phyloP scores from a whole-genome alignment of 2,113 vertebrate species.

The Motacilla tschutschensis region DNA sequence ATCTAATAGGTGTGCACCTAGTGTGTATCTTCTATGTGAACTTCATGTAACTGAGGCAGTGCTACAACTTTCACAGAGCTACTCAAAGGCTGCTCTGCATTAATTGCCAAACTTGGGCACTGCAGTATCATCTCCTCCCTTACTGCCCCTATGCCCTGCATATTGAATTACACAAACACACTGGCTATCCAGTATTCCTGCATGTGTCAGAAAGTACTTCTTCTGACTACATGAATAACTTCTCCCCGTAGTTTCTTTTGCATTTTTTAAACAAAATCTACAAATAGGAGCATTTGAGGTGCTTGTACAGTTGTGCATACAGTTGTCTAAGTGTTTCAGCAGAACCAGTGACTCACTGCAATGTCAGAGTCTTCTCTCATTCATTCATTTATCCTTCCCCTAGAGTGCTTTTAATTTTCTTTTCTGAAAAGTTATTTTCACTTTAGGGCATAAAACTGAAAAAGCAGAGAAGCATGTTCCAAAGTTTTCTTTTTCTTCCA shows the following conservation, averaged over 20 bases:
- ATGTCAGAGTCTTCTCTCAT: neutral
- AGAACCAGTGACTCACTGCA: neutral
- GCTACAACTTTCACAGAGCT: no score
- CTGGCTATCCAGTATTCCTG: neutral
- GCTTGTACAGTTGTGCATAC: neutral
- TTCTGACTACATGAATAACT: neutral
- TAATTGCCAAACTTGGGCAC: neutral
- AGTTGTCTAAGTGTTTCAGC: neutral
- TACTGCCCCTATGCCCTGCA: neutral
- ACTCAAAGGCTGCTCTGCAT: neutral
- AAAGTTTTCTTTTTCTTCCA: neutral
- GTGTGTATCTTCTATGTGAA: rapidly evolving
- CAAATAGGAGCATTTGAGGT: neutral
- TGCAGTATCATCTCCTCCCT: neutral
- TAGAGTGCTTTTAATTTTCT: neutral
- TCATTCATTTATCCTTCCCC: neutral
- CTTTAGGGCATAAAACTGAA: neutral
- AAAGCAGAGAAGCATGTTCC: neutral
- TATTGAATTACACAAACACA: neutral
- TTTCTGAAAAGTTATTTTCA: neutral
- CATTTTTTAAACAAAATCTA: neutral
- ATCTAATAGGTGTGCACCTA: neutral
- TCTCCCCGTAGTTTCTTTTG: neutral
- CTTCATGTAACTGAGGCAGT: neutral
- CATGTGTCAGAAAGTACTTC: neutral